Conservation (phyloP, 1,140 invertebrate genomes). For the Coenobita brevimanus region DNA sequence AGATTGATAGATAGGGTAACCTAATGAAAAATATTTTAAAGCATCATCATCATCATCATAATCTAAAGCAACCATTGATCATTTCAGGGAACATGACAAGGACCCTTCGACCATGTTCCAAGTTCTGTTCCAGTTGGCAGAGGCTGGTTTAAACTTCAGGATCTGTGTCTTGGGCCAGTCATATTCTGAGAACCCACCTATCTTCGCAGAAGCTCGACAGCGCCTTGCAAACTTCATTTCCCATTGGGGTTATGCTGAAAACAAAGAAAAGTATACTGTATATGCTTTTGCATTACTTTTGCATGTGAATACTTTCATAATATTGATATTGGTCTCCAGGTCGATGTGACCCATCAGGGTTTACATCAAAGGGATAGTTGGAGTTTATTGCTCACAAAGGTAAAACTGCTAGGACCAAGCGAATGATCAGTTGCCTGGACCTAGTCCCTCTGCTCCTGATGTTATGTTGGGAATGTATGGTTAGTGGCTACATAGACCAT, state of each 20-base stretch:
- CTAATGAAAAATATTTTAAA: too few species aligned
- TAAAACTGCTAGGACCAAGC: too few species aligned
- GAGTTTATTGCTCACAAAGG: too few species aligned
- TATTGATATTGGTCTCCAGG: too few species aligned
- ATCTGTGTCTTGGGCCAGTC: constrained; percentile 80
- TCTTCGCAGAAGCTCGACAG: constrained; percentile 76
- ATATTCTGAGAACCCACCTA: constrained; percentile 77
- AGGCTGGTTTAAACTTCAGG: constrained; percentile 77
- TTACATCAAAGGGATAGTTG: too few species aligned
- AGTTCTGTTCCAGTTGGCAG: constrained; percentile 77
- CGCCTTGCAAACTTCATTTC: constrained; percentile 76
- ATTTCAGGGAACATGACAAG: constrained; percentile 83
- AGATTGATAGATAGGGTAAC: neutral
- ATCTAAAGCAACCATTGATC: neutral
- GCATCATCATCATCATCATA: too few species aligned
- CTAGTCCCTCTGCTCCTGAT: too few species aligned
- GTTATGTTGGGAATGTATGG: too few species aligned
- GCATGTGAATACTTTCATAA: too few species aligned
- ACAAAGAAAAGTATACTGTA: constrained; percentile 72
- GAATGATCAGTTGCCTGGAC: too few species aligned
- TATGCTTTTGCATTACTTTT: neutral
- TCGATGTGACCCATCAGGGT: too few species aligned
- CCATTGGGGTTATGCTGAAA: constrained; percentile 79
- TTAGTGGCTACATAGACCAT: too few species aligned
- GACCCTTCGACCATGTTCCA: constrained; percentile 81